Conservation (phyloP, 2,888 invertebrate genomes). For the Bombylius major region DNA sequence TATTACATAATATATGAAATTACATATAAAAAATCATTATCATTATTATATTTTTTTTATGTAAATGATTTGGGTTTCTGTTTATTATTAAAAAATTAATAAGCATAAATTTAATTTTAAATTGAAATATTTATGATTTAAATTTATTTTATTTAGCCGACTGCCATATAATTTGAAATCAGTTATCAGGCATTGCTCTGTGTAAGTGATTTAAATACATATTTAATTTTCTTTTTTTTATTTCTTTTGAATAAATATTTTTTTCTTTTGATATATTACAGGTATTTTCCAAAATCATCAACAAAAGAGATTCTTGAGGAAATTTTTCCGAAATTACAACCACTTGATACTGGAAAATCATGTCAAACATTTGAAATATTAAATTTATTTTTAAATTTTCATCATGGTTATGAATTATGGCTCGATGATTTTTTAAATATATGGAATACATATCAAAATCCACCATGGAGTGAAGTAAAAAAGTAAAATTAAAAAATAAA, state of each 20-base stretch:
- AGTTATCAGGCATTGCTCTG: slow-evolving; percentile 13
- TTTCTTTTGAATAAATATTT: background rate
- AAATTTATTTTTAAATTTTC: slow-evolving; percentile 57
- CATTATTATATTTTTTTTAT: too few species aligned
- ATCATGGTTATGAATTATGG: slow-evolving; percentile 62
- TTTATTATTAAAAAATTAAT: too few species aligned
- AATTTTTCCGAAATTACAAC: slow-evolving; percentile 65
- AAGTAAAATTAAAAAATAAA: background rate
- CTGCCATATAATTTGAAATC: slow-evolving; percentile 14
- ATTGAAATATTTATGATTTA: too few species aligned
- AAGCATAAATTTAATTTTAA: too few species aligned
- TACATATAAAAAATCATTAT: too few species aligned
- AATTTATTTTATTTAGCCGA: slow-evolving; percentile 5
- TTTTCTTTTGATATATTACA: slow-evolving; percentile 23
- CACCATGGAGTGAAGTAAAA: slow-evolving; percentile 31
- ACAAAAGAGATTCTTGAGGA: slow-evolving; percentile 79
- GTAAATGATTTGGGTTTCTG: too few species aligned
- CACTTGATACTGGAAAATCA: slow-evolving; percentile 47
- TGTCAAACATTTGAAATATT: slow-evolving; percentile 45
- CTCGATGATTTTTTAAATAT: slow-evolving; percentile 63
- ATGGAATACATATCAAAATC: slow-evolving; percentile 66
- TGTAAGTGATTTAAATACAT: slow-evolving; percentile 10
- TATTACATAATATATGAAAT: too few species aligned
- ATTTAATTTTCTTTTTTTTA: background rate
- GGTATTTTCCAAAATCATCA: slow-evolving; percentile 58